Conservation (phyloP, 2,113 vertebrate species). For the Dolichallabes microphthalmus region DNA sequence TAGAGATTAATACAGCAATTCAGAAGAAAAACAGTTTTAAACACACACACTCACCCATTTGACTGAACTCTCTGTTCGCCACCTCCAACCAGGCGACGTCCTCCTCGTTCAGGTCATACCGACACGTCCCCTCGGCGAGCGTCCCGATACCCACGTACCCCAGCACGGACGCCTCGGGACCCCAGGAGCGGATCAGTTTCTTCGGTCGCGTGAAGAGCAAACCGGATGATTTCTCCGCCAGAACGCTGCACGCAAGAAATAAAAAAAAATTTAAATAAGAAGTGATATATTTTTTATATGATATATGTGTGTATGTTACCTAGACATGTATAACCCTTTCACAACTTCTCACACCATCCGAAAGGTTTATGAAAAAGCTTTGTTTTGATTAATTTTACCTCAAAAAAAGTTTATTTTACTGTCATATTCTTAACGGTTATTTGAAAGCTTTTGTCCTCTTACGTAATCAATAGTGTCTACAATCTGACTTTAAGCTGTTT, state of each 20-base stretch:
- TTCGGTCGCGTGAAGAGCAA: slow-evolving; percentile 84
- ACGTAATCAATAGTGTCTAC: neutral
- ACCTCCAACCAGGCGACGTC: slow-evolving; percentile 87
- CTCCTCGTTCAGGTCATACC: slow-evolving; percentile 90
- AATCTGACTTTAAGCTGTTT: neutral
- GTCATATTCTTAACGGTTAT: neutral
- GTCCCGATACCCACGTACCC: slow-evolving; percentile 88
- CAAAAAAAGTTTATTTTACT: neutral
- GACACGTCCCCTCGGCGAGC: slow-evolving; percentile 84
- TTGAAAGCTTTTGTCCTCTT: neutral
- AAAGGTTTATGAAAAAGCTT: neutral
- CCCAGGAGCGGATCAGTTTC: slow-evolving; percentile 84
- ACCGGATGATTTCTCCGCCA: slow-evolving; percentile 78
- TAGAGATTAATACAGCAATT: neutral
- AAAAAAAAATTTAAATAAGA: neutral
- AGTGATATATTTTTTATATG: no score
- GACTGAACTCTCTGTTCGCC: slow-evolving; percentile 84
- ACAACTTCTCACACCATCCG: neutral
- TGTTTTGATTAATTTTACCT: neutral
- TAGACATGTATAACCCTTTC: neutral
- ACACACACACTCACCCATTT: slow-evolving; percentile 83
- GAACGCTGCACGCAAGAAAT: slow-evolving; percentile 64
- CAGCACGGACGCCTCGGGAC: slow-evolving; percentile 77
- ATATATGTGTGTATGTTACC: no score
- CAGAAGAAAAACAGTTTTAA: neutral